Evolutionary conservation across 2,797 vertebrate genomes (phyloP).

Genomic region (Spea hammondii): DNA sequence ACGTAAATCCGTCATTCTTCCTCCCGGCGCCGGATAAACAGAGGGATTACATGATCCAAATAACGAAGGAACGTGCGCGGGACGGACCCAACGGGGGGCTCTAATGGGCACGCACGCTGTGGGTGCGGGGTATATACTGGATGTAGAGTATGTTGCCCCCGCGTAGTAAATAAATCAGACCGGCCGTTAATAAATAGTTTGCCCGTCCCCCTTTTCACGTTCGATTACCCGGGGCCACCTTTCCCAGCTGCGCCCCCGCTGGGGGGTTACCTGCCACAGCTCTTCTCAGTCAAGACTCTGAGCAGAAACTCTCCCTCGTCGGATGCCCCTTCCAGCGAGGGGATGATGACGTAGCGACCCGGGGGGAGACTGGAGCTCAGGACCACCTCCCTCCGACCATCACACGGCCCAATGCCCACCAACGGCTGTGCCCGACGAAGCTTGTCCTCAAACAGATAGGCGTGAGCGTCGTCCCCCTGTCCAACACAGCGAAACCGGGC

Average conservation of each 20-base stretch:
- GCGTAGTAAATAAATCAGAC: no score
- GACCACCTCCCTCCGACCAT: constrained; percentile 63
- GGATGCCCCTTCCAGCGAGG: constrained; percentile 59
- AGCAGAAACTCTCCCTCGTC: constrained; percentile 68
- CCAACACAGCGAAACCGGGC: neutral
- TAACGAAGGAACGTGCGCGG: no score
- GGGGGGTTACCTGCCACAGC: constrained; percentile 25
- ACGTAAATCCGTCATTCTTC: no score
- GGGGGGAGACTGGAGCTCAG: constrained; percentile 63
- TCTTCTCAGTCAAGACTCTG: constrained; percentile 41
- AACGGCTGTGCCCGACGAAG: constrained; percentile 10
- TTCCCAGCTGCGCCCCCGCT: neutral
- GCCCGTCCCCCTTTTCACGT: no score
- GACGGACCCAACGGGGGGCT: no score
- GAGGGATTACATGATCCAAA: neutral
- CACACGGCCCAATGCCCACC: constrained; percentile 5
- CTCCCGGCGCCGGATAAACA: neutral
- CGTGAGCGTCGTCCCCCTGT: constrained; percentile 24
- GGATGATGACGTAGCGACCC: constrained; percentile 70
- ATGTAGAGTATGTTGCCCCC: no score
- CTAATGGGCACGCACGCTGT: no score
- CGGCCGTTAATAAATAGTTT: no score
- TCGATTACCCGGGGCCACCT: no score
- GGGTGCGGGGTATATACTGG: no score
- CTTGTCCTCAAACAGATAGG: constrained; percentile 21